Percentiles rank a stretch among this genome's conserved stretches.
phyloP scores from a whole-genome alignment of 2,797 vertebrate genomes.

The Hydrolagus colliei region DNA sequence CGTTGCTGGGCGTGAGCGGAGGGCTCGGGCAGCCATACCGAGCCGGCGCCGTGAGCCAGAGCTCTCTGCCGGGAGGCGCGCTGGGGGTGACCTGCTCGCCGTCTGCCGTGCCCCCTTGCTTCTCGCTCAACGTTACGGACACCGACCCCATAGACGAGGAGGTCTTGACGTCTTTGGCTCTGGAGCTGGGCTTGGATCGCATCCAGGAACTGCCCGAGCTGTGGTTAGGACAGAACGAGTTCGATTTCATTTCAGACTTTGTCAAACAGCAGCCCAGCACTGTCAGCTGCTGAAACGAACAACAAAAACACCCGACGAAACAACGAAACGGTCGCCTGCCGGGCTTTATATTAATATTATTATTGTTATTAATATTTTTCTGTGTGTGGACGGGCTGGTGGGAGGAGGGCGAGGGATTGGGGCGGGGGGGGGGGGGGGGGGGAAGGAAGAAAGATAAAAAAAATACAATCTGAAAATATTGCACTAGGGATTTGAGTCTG shows the following conservation, averaged over 20 bases:
- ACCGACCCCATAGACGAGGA: conserved; percentile 92
- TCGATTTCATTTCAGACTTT: conserved; percentile 94
- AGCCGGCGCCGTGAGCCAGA: conserved; percentile 61
- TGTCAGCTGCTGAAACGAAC: conserved; percentile 74
- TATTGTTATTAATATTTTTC: too few species aligned
- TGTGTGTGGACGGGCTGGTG: too few species aligned
- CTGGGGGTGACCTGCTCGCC: conserved; percentile 49
- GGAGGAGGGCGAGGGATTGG: too few species aligned
- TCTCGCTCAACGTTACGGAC: conserved; percentile 80
- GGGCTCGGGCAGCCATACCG: conserved; percentile 66
- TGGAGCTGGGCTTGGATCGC: conserved; percentile 87
- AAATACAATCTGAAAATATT: too few species aligned
- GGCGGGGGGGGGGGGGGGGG: too few species aligned
- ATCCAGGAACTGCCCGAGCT: conserved; percentile 93
- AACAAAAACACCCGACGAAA: too few species aligned
- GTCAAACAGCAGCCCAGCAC: conserved; percentile 91
- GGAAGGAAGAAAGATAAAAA: too few species aligned
- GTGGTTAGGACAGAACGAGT: conserved; percentile 92
- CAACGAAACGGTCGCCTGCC: too few species aligned
- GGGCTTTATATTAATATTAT: too few species aligned
- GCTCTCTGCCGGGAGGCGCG: conserved; percentile 35
- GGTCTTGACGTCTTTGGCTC: conserved; percentile 82
- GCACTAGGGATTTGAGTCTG: background rate
- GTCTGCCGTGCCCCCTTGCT: conserved; percentile 66
- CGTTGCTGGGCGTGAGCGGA: conserved; percentile 60